Evolutionary conservation across 2,797 vertebrate species (phyloP), one percentile per base, ranked within the genome.

Genomic region (Rhinogobio ventralis): DNA sequence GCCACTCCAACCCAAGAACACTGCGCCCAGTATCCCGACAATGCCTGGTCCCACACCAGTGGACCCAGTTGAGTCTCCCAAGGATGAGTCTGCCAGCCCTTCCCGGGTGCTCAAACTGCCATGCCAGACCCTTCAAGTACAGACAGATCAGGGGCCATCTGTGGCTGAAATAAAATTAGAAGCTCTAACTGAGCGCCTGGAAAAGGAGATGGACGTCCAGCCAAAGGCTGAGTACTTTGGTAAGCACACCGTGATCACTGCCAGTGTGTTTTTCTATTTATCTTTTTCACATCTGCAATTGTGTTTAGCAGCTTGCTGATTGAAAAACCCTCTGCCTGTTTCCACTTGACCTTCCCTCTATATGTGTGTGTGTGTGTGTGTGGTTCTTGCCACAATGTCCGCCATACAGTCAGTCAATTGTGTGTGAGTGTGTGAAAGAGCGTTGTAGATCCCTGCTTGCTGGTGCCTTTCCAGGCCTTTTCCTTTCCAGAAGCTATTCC

Each of bases 141-240:
- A 94, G 76, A 85, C 91, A 0, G 97, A 98, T 67, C 95, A 94
- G 60, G 95, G 95, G 46, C 95, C 95, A 0, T 96, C 96, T 0
- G 91, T 92, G 0, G 97, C 96, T 0, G 97, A 99, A 91, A 91
- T 97, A 89, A 98, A 99, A 89, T 89, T 99, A 92, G 97, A 99
- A 94, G 97, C 96, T 4, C 94, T 99, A 86, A 97, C 98, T 19
- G 95, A 98, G 85, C 96, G 95, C 0, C 94, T 99, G 94, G 98
- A 98, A 91, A 97, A 96, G 88, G 98, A 99, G 93, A 97, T 99
- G 97, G 97, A 98, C 85, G 93, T 95, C 88, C 96, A 96, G 88
- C 96, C 96, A 0, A 98, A 97, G 91, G 95, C 96, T 0, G 97
- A 99, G 91, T 98, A 97, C 93, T 99, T 99, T 45, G 98, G 98